phyloP scores from a whole-genome alignment of 2,797 vertebrate species.

The Spea hammondii region DNA sequence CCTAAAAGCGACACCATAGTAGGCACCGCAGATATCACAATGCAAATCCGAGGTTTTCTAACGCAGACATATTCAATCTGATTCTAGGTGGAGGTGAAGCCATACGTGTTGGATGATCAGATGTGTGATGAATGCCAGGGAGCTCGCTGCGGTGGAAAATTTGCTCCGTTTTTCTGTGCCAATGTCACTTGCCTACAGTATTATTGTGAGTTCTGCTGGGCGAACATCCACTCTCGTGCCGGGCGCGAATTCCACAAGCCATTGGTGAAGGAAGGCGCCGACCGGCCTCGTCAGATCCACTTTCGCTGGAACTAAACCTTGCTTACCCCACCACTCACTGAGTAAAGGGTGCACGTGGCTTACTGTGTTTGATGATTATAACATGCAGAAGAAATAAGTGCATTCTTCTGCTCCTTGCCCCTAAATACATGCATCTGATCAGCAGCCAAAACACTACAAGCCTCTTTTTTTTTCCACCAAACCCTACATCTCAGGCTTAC shows the following conservation, averaged over 20 bases:
- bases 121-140: constrained; percentile 98
- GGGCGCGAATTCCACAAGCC: constrained; percentile 99
- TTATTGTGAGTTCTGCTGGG: constrained; percentile 99
- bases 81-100: constrained; percentile 95
- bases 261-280: constrained; percentile 96
- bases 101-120: constrained; percentile 97
- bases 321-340: constrained; percentile 60
- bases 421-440: constrained; percentile 94
- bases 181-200: constrained; percentile 99
- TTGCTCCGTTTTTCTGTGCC: constrained; percentile 97
- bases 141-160: constrained; percentile 92
- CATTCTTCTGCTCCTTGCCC: constrained; percentile 81
- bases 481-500: constrained; percentile 98
- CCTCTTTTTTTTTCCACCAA: constrained; percentile 96
- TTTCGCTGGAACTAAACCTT: constrained; percentile 94
- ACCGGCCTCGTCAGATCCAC: constrained; percentile 96
- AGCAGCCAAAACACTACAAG: constrained; percentile 98
- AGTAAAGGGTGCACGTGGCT: constrained; percentile 79
- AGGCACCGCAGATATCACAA: no score
- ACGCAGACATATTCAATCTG: background rate
- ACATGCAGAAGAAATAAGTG: constrained; percentile 81
- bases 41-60: no score
- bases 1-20: no score
- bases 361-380: constrained; percentile 74
- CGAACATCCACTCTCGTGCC: constrained; percentile 96